Base-by-base conservation (phyloP, 2,888 invertebrate species). In the Platynereis dumerilii region DNA sequence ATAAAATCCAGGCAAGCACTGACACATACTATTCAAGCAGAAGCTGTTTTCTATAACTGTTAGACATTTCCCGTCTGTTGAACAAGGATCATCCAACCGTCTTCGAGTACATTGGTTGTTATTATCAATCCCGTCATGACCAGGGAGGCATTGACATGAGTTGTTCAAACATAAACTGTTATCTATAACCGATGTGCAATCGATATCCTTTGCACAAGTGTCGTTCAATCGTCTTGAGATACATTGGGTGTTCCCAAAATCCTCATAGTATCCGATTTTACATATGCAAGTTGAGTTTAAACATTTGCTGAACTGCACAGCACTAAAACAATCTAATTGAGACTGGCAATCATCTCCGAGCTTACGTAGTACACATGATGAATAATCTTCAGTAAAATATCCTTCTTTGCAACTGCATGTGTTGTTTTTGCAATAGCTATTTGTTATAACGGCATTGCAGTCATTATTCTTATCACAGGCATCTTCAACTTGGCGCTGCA, bases 151-250 rank as follows among this genome's bases (percentile, higher is more conserved):
- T 5, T n/a, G 0, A 39, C 68, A 68, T 2, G 62, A 45, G 10
- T 24, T n/a, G n/a, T 68, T 65, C 15, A 28, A 17, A 57, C 68
- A 68, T 10, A 54, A 10, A 44, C 68, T 65, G 42, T 54, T 59
- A 27, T 59, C 48, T 2, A 68, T 63, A 1, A 64, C 65, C 29
- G 65, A 42, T 12, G 39, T 10, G 28, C 68, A 68, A 17, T 59
- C 63, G 12, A 29, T n/a, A 57, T 68, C 60, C 12, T 15, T 27
- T 0, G 24, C 24, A 54, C 68, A 68, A 5, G 27, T 15, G 22
- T 66, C 63, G 28, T 58, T 58, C 2, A 68, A 54, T 24, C 15
- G 17, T n/a, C 60, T 39, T 34, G 28, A n/a, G 17, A 1, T 27
- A 42, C 68, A 68, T 20, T 24, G 39, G 1, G 59, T 58, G 54